These are phyloP conservation scores for Drosophila paulistorum DNA, from an alignment of 1,140 invertebrate genomes.

Conservation along the genomic window DNA sequence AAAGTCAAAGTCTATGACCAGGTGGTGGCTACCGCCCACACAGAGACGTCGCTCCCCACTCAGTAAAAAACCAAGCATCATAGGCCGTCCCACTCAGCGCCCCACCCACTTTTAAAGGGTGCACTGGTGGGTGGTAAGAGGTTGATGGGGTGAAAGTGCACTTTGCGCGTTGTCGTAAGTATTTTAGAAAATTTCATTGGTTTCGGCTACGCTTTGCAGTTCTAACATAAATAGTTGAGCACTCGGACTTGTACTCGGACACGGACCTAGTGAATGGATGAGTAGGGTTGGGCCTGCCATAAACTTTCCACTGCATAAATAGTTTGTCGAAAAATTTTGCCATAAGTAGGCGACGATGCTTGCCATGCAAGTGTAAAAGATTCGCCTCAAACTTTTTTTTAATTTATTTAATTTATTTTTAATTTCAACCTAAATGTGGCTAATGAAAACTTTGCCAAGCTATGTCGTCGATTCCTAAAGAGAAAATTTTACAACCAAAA, in stretches of 20 bases:
- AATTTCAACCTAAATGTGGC: constrained; percentile 41
- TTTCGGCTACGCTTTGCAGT: constrained; percentile 75
- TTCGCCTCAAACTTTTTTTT: constrained; percentile 51
- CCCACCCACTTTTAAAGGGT: constrained; percentile 1
- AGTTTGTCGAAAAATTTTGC: constrained; percentile 67
- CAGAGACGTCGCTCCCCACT: constrained; percentile 22
- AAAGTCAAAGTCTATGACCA: constrained; percentile 64
- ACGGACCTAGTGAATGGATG: constrained; percentile 42
- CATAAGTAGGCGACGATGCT: constrained; percentile 70
- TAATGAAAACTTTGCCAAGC: constrained; percentile 64
- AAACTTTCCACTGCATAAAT: constrained; percentile 68
- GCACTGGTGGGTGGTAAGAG: neutral
- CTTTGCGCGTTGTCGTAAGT: constrained; percentile 75
- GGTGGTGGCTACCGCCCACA: constrained; percentile 40
- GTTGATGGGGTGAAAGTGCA: constrained; percentile 63
- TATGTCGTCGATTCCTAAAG: constrained; percentile 32
- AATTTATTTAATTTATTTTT: neutral
- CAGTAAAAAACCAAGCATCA: neutral
- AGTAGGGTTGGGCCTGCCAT: constrained; percentile 35
- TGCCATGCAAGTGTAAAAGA: constrained; percentile 73
- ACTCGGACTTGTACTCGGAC: constrained; percentile 50
- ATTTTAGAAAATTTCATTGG: constrained; percentile 79
- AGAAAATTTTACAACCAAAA: constrained; percentile 19
- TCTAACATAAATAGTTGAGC: constrained; percentile 73
- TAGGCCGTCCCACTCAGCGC: constrained; percentile 20